Percentiles rank a stretch among this genome's conserved stretches.
Conservation (phyloP, 1,140 invertebrate species). For the Drosophila equinoxialis region DNA sequence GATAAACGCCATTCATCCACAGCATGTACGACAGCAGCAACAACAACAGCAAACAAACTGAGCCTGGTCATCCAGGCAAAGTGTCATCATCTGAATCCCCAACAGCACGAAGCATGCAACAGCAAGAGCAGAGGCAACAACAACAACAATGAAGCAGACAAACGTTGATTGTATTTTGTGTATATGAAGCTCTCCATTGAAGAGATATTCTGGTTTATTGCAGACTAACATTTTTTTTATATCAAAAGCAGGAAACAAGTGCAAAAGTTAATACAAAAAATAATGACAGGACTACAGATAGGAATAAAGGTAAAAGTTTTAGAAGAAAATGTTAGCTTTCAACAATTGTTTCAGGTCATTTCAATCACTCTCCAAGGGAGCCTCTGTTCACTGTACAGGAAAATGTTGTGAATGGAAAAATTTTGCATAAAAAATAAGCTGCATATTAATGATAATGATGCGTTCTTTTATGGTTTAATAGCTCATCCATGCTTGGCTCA, state of each 20-base stretch:
- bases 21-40: background rate
- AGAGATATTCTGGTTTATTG: constrained; percentile 24
- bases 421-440: background rate
- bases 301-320: background rate
- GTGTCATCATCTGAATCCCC: constrained; percentile 67
- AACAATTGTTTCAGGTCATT: too few species aligned
- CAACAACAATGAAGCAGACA: constrained; percentile 62
- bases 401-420: background rate
- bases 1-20: constrained; percentile 67
- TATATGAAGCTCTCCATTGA: constrained; percentile 32
- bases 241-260: constrained; percentile 38
- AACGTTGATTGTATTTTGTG: constrained; percentile 67
- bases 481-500: constrained; percentile 45
- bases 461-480: constrained; percentile 30
- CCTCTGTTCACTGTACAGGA: background rate
- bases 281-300: background rate
- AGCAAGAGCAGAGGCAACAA: constrained; percentile 50
- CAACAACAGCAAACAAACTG: constrained; percentile 19
- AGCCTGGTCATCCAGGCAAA: constrained; percentile 40
- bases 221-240: constrained; percentile 17
- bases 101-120: constrained; percentile 35
- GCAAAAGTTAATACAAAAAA: constrained; percentile 52
- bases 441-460: background rate
- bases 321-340: background rate
- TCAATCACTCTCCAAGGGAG: too few species aligned